Conservation (phyloP, 2,888 invertebrate genomes). For the Schrankia costaestrigalis region DNA sequence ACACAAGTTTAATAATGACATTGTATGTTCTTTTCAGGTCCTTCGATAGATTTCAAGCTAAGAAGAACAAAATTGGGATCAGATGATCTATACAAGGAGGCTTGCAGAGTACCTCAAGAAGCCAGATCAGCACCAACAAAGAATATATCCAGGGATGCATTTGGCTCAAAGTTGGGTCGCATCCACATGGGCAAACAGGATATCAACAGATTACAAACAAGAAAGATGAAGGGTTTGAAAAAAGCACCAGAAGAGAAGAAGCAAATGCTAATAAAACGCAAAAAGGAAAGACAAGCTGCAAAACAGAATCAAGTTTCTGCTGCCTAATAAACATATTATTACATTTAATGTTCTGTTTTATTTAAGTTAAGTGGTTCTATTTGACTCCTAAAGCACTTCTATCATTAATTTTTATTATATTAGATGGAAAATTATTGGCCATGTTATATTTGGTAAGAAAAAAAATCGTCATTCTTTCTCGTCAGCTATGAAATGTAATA, state of each 20-base stretch:
- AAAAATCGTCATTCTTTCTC: too few species aligned
- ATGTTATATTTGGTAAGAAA: too few species aligned
- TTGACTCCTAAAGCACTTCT: too few species aligned
- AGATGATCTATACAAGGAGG: constrained; percentile 91
- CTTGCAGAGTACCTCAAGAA: constrained; percentile 89
- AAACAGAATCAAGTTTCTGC: constrained; percentile 37
- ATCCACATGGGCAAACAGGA: constrained; percentile 96
- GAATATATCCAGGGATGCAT: constrained; percentile 92
- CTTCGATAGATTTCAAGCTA: constrained; percentile 92
- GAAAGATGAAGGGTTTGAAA: constrained; percentile 94
- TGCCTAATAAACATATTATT: too few species aligned
- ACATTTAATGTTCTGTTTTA: too few species aligned
- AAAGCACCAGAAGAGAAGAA: constrained; percentile 87
- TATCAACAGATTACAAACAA: constrained; percentile 90
- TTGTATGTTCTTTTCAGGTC: constrained; percentile 88
- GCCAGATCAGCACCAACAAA: constrained; percentile 91
- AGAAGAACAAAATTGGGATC: constrained; percentile 94
- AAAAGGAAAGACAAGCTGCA: constrained; percentile 54
- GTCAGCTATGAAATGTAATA: too few species aligned
- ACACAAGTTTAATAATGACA: too few species aligned
- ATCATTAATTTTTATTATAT: too few species aligned
- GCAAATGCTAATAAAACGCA: constrained; percentile 78
- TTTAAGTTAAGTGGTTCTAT: too few species aligned
- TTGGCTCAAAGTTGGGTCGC: constrained; percentile 94
- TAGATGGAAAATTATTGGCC: too few species aligned